phyloP scores from a whole-genome alignment of 2,113 vertebrate genomes.

The Dicaeum eximium region DNA sequence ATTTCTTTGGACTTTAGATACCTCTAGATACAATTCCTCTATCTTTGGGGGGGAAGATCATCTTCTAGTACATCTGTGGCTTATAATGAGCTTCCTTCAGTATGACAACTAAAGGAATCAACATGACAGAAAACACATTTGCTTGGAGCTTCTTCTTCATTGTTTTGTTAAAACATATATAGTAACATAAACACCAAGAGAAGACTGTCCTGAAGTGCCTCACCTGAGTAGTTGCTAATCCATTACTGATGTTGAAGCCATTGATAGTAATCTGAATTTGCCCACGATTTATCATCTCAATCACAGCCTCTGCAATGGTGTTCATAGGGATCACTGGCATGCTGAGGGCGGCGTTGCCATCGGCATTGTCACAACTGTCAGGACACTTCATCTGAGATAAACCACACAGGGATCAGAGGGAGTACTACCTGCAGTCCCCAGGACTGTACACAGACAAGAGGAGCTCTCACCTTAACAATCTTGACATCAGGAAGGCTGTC shows the following conservation, averaged over 20 bases:
- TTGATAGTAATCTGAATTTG: constrained; percentile 99
- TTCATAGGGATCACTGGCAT: constrained; percentile 99
- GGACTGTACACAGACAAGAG: background rate
- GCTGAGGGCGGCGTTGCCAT: constrained; percentile 86
- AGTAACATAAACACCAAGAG: background rate
- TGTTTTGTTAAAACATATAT: background rate
- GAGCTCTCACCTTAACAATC: constrained; percentile 87
- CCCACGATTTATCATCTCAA: constrained; percentile 98
- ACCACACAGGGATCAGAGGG: background rate
- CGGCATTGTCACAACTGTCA: constrained; percentile 85
- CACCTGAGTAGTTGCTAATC: constrained; percentile 97
- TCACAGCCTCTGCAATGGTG: constrained; percentile 96
- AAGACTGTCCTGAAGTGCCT: background rate
- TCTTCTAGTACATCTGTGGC: background rate
- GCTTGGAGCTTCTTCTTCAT: background rate
- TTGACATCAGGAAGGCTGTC: constrained; percentile 98
- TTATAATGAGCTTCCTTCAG: background rate
- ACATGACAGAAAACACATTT: background rate
- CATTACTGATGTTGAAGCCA: constrained; percentile 96
- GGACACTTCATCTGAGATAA: constrained; percentile 88
- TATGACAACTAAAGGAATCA: background rate
- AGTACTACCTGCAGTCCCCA: background rate
- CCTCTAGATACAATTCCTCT: background rate
- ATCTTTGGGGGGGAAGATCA: background rate
- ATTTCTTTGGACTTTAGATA: background rate